These are phyloP conservation scores for Leptestheria dahalacensis DNA, from an alignment of 1,140 invertebrate species.

Conservation along the genomic window DNA sequence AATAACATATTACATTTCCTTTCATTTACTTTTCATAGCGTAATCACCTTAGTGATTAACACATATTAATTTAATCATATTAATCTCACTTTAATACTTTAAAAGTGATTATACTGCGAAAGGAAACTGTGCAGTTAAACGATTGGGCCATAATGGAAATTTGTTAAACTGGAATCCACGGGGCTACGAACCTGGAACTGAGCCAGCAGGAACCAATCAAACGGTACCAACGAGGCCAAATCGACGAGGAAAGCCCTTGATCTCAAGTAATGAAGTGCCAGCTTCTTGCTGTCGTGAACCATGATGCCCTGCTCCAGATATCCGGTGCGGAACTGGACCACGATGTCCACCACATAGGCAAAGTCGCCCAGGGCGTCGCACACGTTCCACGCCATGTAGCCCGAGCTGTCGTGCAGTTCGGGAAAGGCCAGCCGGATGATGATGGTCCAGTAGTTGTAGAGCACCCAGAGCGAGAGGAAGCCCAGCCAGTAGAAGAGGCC, in stretches of 20 bases:
- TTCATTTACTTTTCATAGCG: too few relatives aligned
- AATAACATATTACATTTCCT: too few relatives aligned
- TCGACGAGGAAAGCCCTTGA: conserved; percentile 78
- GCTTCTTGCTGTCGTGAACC: conserved; percentile 78
- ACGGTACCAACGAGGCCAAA: conserved; percentile 59
- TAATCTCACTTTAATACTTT: too few relatives aligned
- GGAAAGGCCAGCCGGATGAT: conserved; percentile 88
- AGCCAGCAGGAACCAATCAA: conserved; percentile 70
- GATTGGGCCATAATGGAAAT: neutral
- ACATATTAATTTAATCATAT: too few relatives aligned
- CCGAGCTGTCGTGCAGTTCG: conserved; percentile 60
- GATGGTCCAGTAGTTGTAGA: conserved; percentile 90
- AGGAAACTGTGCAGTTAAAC: too few relatives aligned
- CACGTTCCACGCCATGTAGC: conserved; percentile 54
- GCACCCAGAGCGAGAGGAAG: conserved; percentile 67
- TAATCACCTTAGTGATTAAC: too few relatives aligned
- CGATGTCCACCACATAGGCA: conserved; percentile 71
- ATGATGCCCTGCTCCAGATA: conserved; percentile 88
- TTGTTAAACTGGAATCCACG: too few relatives aligned
- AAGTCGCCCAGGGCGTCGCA: conserved; percentile 71
- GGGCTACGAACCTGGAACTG: conserved; percentile 22
- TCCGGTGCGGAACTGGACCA: conserved; percentile 83
- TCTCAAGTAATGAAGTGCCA: conserved; percentile 72
- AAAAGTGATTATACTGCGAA: too few relatives aligned
- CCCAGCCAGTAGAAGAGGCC: conserved; percentile 92